These are phyloP conservation scores for Coturnix japonica DNA, from an alignment of 2,113 vertebrate genomes.

Conservation along the genomic window DNA sequence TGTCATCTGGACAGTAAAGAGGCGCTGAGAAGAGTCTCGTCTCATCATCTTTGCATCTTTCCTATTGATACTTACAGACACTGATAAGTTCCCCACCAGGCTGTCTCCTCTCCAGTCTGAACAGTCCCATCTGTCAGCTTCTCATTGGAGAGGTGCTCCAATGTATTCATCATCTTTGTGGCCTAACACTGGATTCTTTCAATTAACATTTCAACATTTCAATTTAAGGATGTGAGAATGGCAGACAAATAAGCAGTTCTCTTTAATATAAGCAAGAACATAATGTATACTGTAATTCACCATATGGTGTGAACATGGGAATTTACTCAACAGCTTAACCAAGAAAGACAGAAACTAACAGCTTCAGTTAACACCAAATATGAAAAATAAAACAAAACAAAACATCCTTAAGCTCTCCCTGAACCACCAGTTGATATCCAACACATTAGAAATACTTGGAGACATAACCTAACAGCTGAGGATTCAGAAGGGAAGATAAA, in stretches of 20 bases:
- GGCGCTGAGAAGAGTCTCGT: too few species aligned
- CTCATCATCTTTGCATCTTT: too few species aligned
- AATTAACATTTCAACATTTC: too few species aligned
- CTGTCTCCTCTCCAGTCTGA: too few species aligned
- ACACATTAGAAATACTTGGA: not conserved
- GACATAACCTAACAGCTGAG: not conserved
- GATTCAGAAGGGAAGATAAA: not conserved
- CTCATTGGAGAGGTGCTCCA: too few species aligned
- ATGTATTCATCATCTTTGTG: too few species aligned
- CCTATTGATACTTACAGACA: too few species aligned
- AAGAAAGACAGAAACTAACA: not conserved
- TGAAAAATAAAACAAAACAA: not conserved
- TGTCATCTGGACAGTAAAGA: too few species aligned
- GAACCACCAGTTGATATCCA: accelerated
- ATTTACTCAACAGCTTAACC: not conserved
- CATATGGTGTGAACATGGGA: accelerated
- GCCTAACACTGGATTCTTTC: too few species aligned
- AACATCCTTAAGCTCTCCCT: not conserved
- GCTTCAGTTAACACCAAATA: not conserved
- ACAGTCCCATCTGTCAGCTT: too few species aligned
- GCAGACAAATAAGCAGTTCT: not conserved
- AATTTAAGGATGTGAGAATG: not conserved
- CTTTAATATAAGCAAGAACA: not conserved
- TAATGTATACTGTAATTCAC: not conserved
- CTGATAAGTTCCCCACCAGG: too few species aligned